Base-by-base conservation (phyloP, 2,888 invertebrate species). In the Dasysyrphus tricinctus region DNA sequence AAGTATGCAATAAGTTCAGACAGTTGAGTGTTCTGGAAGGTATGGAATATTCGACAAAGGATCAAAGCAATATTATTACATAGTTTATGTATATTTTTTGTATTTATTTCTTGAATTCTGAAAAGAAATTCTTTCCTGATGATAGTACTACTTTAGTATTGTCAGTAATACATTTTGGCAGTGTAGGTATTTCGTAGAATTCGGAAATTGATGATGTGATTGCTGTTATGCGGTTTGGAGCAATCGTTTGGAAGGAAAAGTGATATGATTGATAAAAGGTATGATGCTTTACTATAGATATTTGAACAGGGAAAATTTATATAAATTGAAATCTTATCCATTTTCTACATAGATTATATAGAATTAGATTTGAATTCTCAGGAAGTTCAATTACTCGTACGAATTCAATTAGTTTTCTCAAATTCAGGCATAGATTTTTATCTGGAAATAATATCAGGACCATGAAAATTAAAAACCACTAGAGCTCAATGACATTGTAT, bases 1-100 rank as follows among this genome's bases (percentile, higher is more conserved):
- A 77, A 80, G 84, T 80, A 85, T 85, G 80, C 84, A 80, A 80
- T 80, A 85, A 80, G 80, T 80, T 85, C 80, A 85, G 80, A 85
- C 80, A 85, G 80, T 73, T 85, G 84, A 85, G 76, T 69, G 67
- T 76, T 67, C 54, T 39, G 47, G 65, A 69, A 67, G 12, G 54
- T 72, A 65, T 69, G 69, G 49, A 63, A 67, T 37, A 70, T 83
- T 70, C 74, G 57, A 80, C 79, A 79, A 80, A 70, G 70, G 63
- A 84, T 84, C 70, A 81, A 57, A 69, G 32, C 49, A 42, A 37
- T 44, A 24, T 9, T 65, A 54, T 69, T 69, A 51, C 32, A 32
- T 54, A 8, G 12, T 51, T 24, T 14, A 51, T 7, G 6, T 51
- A n/a, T 54, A 39, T 59, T 24, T 49, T 32, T 39, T 39, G 24